These are phyloP conservation scores for Gasterosteus nipponicus DNA, from an alignment of 2,113 vertebrate species.

Conservation along the genomic window DNA sequence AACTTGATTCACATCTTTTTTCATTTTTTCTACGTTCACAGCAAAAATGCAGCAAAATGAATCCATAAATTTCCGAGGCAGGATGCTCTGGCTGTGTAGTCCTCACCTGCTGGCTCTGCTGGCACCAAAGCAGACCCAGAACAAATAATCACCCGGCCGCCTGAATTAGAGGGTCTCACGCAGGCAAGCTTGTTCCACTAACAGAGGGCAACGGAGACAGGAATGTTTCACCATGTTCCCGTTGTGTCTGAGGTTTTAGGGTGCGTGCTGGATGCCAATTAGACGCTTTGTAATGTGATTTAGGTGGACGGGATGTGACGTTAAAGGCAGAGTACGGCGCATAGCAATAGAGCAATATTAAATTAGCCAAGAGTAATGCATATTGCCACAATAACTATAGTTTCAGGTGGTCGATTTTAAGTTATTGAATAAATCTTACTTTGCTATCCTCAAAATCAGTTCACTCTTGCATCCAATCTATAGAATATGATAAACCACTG, in stretches of 20 bases:
- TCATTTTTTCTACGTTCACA: neutral
- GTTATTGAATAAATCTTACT: conserved; percentile 8
- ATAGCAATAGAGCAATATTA: neutral
- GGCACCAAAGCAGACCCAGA: conserved; percentile 57
- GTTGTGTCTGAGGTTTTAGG: conserved; percentile 57
- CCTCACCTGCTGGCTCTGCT: conserved; percentile 64
- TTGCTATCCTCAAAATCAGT: conserved; percentile 7
- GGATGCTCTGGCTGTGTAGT: conserved; percentile 50
- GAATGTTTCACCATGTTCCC: conserved; percentile 43
- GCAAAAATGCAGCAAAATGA: neutral
- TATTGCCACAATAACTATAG: neutral
- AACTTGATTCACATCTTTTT: conserved; percentile 3
- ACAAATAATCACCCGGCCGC: conserved; percentile 57
- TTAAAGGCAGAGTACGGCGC: conserved; percentile 6
- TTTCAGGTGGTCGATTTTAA: conserved; percentile 1
- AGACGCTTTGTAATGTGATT: conserved; percentile 54
- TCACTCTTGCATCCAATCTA: neutral
- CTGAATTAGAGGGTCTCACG: conserved; percentile 59
- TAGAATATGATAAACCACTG: neutral
- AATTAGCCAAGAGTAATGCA: conserved; percentile 6
- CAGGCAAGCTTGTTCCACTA: conserved; percentile 53
- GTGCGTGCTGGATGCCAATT: conserved; percentile 57
- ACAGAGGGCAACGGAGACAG: conserved; percentile 31
- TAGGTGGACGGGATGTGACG: conserved; percentile 35
- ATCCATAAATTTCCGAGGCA: conserved; percentile 2